These are phyloP conservation scores for Salvator merianae DNA, from an alignment of 2,113 vertebrate genomes.

Conservation along the genomic window DNA sequence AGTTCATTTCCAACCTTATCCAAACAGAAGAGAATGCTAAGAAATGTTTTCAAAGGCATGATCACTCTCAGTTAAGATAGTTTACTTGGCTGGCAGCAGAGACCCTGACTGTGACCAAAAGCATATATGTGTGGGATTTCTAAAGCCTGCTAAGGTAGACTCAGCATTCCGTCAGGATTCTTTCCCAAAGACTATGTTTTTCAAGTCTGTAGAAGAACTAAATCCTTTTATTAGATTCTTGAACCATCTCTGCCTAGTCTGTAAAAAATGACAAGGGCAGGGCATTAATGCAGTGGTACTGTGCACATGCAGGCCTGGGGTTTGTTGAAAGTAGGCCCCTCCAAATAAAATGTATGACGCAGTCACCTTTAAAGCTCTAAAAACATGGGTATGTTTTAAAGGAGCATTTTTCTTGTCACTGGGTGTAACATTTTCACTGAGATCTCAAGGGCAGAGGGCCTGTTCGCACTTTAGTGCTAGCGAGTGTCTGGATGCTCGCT, in stretches of 20 bases:
- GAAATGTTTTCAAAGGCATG: background rate
- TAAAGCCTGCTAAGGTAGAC: no score
- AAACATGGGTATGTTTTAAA: no score
- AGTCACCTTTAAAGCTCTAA: no score
- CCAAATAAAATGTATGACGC: no score
- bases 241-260: background rate
- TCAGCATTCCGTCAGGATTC: background rate
- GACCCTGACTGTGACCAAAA: background rate
- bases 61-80: background rate
- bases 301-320: no score
- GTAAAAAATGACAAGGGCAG: no score
- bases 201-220: no score
- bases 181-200: background rate
- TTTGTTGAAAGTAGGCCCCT: background rate
- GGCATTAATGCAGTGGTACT: background rate
- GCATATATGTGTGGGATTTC: background rate
- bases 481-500: no score
- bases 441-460: no score
- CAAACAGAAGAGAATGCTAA: background rate
- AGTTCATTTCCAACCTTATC: background rate
- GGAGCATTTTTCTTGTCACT: no score
- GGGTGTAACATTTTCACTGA: no score
- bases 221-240: background rate
- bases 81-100: background rate
- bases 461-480: no score